A percentile compares a stretch with the other conserved stretches of the same genome.
Evolutionary conservation across 1,140 invertebrate species (phyloP).

Genomic region (Drosophila bocqueti): DNA sequence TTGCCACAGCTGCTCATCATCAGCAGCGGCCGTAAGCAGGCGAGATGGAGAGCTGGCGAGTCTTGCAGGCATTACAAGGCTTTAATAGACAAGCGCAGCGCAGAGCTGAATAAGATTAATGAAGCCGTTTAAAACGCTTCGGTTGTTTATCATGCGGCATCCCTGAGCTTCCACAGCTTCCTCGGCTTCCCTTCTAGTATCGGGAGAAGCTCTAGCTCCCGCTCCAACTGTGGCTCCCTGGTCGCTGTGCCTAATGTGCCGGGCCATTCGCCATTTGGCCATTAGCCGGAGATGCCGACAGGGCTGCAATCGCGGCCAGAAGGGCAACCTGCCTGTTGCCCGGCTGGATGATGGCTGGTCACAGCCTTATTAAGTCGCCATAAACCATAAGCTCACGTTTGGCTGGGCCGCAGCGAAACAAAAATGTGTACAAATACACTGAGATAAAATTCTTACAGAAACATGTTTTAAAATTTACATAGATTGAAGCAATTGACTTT

Average conservation of each 20-base stretch:
- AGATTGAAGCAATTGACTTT: not conserved
- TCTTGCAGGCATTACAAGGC: slow-evolving; percentile 69
- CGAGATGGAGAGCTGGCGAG: slow-evolving; percentile 11
- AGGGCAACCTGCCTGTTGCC: slow-evolving; percentile 18
- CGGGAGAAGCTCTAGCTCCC: slow-evolving; percentile 8
- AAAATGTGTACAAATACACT: slow-evolving; percentile 32
- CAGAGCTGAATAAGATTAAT: slow-evolving; percentile 82
- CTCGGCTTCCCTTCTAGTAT: slow-evolving; percentile 1
- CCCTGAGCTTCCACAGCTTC: slow-evolving; percentile 44
- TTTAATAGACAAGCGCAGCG: slow-evolving; percentile 80
- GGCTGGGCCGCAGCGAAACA: slow-evolving; percentile 37
- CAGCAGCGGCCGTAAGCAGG: slow-evolving; percentile 28
- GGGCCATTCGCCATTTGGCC: slow-evolving; percentile 41
- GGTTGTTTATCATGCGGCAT: slow-evolving; percentile 81
- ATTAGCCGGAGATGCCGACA: slow-evolving; percentile 68
- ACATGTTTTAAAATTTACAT: no score
- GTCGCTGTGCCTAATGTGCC: slow-evolving; percentile 67
- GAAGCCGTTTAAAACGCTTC: slow-evolving; percentile 83
- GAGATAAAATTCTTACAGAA: not conserved
- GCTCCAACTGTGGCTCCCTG: slow-evolving; percentile 22
- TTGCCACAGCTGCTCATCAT: slow-evolving; percentile 67
- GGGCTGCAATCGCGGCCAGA: slow-evolving; percentile 50
- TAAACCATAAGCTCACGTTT: slow-evolving; percentile 83
- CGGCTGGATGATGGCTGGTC: slow-evolving; percentile 60
- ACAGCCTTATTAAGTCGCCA: slow-evolving; percentile 79